A percentile compares a stretch with the other conserved stretches of the same genome.
These are phyloP conservation scores for Pollenia angustigena DNA, from an alignment of 2,888 invertebrate species.

Conservation along the genomic window DNA sequence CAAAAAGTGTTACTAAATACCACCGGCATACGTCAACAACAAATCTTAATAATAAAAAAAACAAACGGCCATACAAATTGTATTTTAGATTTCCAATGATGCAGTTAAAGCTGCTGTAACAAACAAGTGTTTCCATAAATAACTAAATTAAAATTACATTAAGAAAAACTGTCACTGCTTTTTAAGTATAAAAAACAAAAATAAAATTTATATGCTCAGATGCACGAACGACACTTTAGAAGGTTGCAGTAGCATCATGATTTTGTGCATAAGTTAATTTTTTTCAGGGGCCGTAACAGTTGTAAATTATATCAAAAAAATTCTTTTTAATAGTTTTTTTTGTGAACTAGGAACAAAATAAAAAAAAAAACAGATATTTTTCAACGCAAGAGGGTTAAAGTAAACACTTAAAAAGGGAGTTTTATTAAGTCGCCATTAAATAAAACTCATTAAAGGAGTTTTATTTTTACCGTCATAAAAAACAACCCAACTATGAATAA, in stretches of 20 bases:
- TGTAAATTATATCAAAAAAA: too few relatives aligned
- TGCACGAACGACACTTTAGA: neutral
- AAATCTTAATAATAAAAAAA: conserved; percentile 45
- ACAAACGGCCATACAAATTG: conserved; percentile 33
- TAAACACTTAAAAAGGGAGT: too few relatives aligned
- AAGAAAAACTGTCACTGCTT: conserved; percentile 27
- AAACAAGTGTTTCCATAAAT: conserved; percentile 74
- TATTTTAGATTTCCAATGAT: conserved; percentile 7
- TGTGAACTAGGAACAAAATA: too few relatives aligned
- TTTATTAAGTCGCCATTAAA: too few relatives aligned
- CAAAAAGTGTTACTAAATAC: conserved; percentile 32
- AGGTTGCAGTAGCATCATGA: neutral
- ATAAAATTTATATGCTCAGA: neutral
- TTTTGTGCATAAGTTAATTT: too few relatives aligned
- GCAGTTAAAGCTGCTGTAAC: conserved; percentile 35
- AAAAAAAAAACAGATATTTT: too few relatives aligned
- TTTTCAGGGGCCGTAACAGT: too few relatives aligned
- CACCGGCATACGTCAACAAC: conserved; percentile 43
- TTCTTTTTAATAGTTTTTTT: too few relatives aligned
- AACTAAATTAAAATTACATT: conserved; percentile 50
- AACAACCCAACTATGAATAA: too few relatives aligned
- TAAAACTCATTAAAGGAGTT: too few relatives aligned
- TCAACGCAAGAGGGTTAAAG: too few relatives aligned
- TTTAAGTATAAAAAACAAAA: conserved; percentile 12
- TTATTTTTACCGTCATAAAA: too few relatives aligned